Evolutionary conservation across 2,888 invertebrate genomes (phyloP).

Genomic region (Drosophila sordidula): DNA sequence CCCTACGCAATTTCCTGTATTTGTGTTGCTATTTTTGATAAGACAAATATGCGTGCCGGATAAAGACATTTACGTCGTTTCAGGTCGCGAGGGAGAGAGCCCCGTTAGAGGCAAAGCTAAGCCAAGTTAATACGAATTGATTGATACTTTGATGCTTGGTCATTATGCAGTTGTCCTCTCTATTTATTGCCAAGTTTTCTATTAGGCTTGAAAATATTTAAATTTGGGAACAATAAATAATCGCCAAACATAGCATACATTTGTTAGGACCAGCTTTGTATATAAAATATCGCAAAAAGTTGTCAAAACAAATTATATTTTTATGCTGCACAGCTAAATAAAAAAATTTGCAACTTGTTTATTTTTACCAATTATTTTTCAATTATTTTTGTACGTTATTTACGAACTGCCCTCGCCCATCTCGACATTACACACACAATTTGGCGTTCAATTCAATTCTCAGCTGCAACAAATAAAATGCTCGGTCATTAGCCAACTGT

Average conservation of each 20-base stretch:
- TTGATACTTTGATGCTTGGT: slow-evolving; percentile 6
- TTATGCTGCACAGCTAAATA: no score
- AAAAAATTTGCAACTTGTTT: no score
- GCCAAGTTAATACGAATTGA: slow-evolving; percentile 17
- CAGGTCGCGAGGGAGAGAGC: no score
- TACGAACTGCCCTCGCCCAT: slow-evolving; percentile 16
- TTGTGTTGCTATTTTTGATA: slow-evolving; percentile 36
- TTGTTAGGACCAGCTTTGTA: no score
- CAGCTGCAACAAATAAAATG: slow-evolving; percentile 35
- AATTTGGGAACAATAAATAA: no score
- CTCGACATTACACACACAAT: slow-evolving; percentile 17
- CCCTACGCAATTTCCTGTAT: slow-evolving; percentile 23
- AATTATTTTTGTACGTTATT: neutral
- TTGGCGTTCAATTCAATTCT: slow-evolving; percentile 45
- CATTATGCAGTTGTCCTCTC: neutral
- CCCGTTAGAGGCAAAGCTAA: slow-evolving; percentile 3
- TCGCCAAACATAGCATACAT: no score
- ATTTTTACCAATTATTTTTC: neutral
- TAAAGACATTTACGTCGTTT: slow-evolving; percentile 20
- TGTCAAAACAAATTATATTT: neutral
- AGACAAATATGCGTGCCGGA: slow-evolving; percentile 35
- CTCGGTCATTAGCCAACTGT: slow-evolving; percentile 40
- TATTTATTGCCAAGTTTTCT: neutral
- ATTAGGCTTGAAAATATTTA: neutral
- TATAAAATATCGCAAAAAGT: neutral